Conservation (phyloP, 2,888 invertebrate genomes). For the Euclidia mi region DNA sequence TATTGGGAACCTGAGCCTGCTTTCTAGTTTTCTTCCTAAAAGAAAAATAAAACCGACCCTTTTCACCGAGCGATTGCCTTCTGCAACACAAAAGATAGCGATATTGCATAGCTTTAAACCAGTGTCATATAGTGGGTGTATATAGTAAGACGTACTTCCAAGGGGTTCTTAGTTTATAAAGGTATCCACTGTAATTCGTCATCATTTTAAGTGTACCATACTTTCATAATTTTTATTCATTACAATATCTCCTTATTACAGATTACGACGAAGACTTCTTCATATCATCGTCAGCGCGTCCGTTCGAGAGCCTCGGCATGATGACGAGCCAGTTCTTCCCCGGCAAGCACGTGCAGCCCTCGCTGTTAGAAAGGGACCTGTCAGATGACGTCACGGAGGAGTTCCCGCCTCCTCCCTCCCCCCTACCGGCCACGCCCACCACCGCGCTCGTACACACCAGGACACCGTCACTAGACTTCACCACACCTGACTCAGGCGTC, state of each 20-base stretch:
- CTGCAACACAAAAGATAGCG: no score
- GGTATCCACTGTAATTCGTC: no score
- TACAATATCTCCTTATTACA: slow-evolving; percentile 49
- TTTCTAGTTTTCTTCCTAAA: no score
- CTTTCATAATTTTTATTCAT: no score
- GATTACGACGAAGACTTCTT: slow-evolving; percentile 93
- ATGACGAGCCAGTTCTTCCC: slow-evolving; percentile 93
- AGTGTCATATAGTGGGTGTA: no score
- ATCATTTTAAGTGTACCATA: no score
- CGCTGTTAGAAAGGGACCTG: slow-evolving; percentile 65
- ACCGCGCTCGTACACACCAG: slow-evolving; percentile 59
- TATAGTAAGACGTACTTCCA: no score
- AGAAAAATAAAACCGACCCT: no score
- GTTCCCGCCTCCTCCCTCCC: slow-evolving; percentile 66
- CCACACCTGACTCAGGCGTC: slow-evolving; percentile 91
- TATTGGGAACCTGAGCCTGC: no score
- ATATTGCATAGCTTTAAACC: no score
- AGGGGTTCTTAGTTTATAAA: no score
- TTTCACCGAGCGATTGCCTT: no score
- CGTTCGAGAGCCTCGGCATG: slow-evolving; percentile 91
- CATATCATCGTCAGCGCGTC: slow-evolving; percentile 93
- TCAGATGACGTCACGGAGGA: slow-evolving; percentile 66
- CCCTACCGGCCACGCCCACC: slow-evolving; percentile 62
- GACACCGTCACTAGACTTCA: slow-evolving; percentile 83
- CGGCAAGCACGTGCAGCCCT: slow-evolving; percentile 85